A percentile compares a stretch with the other conserved stretches of the same genome.
Evolutionary conservation across 1,140 invertebrate species (phyloP).

Genomic region (Dryas iulia): DNA sequence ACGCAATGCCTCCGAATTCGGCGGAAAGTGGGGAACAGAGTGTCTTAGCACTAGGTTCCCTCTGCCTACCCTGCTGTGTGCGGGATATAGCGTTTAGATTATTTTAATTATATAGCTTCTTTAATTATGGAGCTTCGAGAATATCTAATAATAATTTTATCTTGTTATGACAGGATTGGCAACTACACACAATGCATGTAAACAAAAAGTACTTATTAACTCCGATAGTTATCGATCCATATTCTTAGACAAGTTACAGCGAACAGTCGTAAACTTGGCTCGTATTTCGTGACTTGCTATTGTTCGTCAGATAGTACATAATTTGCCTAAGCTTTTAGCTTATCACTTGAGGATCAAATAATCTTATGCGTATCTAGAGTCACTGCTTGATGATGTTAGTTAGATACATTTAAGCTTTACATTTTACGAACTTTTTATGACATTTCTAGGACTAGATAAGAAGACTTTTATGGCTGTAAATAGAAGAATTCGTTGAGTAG

Average conservation of each 20-base stretch:
- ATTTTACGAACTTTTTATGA: too few relatives aligned
- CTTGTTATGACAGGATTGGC: neutral
- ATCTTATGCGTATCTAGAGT: neutral
- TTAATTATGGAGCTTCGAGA: too few relatives aligned
- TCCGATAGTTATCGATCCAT: neutral
- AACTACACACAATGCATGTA: neutral
- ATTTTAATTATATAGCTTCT: too few relatives aligned
- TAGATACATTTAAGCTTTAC: neutral
- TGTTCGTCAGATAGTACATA: neutral
- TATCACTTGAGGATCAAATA: neutral
- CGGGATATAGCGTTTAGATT: too few relatives aligned
- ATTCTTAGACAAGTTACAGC: neutral
- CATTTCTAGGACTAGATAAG: too few relatives aligned
- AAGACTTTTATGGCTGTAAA: too few relatives aligned
- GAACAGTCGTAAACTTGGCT: neutral
- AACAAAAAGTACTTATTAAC: neutral
- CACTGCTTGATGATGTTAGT: neutral
- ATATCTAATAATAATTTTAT: neutral
- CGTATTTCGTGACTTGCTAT: neutral
- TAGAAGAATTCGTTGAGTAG: too few relatives aligned
- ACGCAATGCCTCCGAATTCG: too few relatives aligned
- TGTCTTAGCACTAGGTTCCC: too few relatives aligned
- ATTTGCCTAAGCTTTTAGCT: constrained; percentile 1
- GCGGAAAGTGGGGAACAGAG: too few relatives aligned
- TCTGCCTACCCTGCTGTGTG: too few relatives aligned